Evolutionary conservation across 2,797 vertebrate species (phyloP), one percentile per base, ranked within the genome.

Genomic region (Adelosebastes latens): DNA sequence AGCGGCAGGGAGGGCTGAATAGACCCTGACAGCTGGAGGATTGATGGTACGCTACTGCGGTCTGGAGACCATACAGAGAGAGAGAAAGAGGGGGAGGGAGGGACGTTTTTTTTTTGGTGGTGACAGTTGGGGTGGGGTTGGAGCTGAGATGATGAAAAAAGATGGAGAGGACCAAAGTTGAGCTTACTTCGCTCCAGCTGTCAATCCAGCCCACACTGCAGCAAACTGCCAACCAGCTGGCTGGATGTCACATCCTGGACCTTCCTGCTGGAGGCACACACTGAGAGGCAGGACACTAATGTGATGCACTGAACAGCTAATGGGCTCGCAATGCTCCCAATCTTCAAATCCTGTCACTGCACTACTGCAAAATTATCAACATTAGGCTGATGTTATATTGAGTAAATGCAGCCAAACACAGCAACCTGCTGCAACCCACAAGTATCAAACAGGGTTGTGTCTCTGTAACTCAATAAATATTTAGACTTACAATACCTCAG

Each of bases 11-110:
- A 87, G 75, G 70, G 71, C 86, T 88, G 86, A 86, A 80, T 36
- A 75, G 74, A 80, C 56, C 75, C 66, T 91, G 88, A 92, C 88
- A 93, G 87, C 71, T 18, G 5, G 79, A 92, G 88, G 88, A 94
- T 91, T 90, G 90, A 90, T 92, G 83, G 86, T 79, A 75, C 29
- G 46, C 83, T 80, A 61, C 84, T 83, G 84, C 86, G 66, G 88
- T 82, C 83, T 83, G 78, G 72, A 88, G 80, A 94, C 88, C 87
- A 86, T 75, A 86, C 22, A 67, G 29, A 79, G 62, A 64, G 42
- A 53, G 24, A n/a, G 14, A 52, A 24, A 22, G 25, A 34, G 56
- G 52, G 55, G 20, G 65, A 31, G 27, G 14, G 18, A 18, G 11
- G 32, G 72, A 39, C 14, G 14, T 6, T 25, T 11, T 81, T 72